Conservation (phyloP, 2,888 invertebrate species). For the Hedychridium roseum region DNA sequence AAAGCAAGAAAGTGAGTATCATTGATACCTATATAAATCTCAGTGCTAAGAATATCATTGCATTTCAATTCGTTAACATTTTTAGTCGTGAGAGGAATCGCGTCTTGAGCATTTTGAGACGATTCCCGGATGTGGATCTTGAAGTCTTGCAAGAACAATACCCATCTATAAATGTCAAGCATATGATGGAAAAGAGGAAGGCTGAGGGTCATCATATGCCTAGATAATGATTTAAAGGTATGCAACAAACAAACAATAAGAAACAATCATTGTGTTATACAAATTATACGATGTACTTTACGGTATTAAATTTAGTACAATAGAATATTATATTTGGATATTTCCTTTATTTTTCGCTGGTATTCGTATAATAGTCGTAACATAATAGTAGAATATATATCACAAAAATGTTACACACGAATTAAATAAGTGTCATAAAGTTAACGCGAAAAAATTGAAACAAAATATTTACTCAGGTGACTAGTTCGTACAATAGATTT, state of each 20-base stretch:
- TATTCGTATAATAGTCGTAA: background rate
- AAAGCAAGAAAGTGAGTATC: conserved; percentile 67
- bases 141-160: conserved; percentile 76
- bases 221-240: no score
- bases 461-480: conserved; percentile 31
- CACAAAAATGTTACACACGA: conserved; percentile 2
- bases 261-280: conserved; percentile 1
- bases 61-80: background rate
- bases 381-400: background rate
- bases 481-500: conserved; percentile 39
- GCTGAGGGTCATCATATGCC: conserved; percentile 72
- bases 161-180: conserved; percentile 79
- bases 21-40: conserved; percentile 9
- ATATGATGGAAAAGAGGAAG: conserved; percentile 68
- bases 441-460: background rate
- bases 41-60: background rate
- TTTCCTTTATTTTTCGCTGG: background rate
- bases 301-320: background rate
- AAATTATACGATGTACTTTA: no score
- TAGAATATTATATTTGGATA: background rate
- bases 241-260: no score
- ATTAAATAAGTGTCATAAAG: conserved; percentile 2
- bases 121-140: conserved; percentile 80
- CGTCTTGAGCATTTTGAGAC: conserved; percentile 66
- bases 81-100: conserved; percentile 49